These are phyloP conservation scores for Digitonthophagus gazella DNA, from an alignment of 2,888 invertebrate genomes.

Conservation along the genomic window DNA sequence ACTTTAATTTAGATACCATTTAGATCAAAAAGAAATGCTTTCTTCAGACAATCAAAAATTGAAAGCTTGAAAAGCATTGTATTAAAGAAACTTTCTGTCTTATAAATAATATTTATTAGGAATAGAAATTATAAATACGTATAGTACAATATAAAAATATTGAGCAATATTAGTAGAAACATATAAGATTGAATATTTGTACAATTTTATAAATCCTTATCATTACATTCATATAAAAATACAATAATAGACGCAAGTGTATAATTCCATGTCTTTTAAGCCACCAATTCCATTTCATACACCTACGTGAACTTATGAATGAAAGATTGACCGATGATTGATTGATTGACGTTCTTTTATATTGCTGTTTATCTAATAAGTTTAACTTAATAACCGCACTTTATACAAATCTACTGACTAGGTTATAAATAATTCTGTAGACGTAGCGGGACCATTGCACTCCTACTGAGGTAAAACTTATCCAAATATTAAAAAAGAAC, in stretches of 20 bases:
- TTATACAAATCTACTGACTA: conserved; percentile 10
- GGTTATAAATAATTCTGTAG: background rate
- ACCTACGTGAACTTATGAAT: background rate
- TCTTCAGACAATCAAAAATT: no score
- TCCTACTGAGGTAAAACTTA: background rate
- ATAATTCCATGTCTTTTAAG: conserved; percentile 5
- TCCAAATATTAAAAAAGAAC: background rate
- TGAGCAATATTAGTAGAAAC: conserved; percentile 20
- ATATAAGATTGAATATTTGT: conserved; percentile 14
- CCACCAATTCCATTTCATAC: background rate
- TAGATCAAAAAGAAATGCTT: no score
- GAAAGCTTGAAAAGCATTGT: no score
- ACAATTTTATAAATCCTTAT: conserved; percentile 12
- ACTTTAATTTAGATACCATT: no score
- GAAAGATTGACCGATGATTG: no score
- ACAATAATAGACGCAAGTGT: background rate
- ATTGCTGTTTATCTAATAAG: no score
- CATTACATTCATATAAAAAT: conserved; percentile 5
- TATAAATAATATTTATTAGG: conserved; percentile 12
- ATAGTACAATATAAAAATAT: conserved; percentile 16
- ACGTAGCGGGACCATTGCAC: background rate
- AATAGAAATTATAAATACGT: conserved; percentile 5
- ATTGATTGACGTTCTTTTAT: no score
- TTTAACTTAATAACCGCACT: background rate
- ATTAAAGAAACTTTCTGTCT: background rate